These are phyloP conservation scores for Tolmerus cingulatus DNA, from an alignment of 2,888 invertebrate genomes.

Conservation along the genomic window DNA sequence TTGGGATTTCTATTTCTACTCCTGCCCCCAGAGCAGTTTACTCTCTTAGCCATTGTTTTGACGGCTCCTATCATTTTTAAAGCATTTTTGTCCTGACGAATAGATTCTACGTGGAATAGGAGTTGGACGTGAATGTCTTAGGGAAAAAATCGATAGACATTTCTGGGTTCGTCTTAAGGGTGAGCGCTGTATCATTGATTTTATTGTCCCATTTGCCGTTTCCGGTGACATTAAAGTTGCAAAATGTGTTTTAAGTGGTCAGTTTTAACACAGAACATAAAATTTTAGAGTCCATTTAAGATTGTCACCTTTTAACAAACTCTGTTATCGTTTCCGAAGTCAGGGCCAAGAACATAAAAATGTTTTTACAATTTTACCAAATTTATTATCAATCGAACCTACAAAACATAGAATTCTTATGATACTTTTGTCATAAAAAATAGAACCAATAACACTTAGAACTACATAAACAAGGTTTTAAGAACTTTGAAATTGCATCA, in stretches of 20 bases:
- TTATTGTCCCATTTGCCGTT: background rate
- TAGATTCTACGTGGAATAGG: background rate
- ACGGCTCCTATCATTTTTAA: background rate
- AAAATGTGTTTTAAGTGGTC: background rate
- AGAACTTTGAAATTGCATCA: background rate
- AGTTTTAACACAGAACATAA: background rate
- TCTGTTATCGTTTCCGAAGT: background rate
- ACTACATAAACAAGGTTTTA: background rate
- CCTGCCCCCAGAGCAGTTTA: background rate
- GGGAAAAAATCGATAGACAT: background rate
- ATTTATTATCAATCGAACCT: background rate
- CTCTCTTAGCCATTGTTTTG: background rate
- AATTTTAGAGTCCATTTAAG: background rate
- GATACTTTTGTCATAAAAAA: background rate
- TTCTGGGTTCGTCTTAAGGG: background rate
- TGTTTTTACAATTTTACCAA: background rate
- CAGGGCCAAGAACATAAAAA: background rate
- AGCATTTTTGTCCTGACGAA: background rate
- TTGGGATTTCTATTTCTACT: background rate
- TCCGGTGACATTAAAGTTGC: background rate
- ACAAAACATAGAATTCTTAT: background rate
- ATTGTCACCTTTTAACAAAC: background rate
- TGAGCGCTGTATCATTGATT: background rate
- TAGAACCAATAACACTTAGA: no score
- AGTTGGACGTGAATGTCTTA: background rate